Evolutionary conservation across 92 coral and sea anemone species (phyloP), one percentile per base, ranked within the genome.

Genomic region (Palythoa grandis): DNA sequence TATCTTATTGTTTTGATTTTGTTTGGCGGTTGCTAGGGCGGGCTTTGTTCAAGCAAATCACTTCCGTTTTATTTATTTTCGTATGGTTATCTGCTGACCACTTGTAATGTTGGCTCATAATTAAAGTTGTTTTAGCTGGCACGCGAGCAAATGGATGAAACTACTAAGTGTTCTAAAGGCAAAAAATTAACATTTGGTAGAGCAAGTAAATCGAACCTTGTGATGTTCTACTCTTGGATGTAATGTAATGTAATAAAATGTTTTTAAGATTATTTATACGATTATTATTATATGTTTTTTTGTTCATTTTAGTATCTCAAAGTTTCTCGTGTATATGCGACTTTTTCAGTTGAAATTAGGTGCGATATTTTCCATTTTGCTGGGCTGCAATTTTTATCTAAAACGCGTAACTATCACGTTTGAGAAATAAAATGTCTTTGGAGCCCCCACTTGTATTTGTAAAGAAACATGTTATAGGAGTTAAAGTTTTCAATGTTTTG

Each of bases 171-270:
- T 15, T 22, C 3, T 8, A 68, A 68, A 9, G 8, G 13, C 9
- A 68, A 68, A 35, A 68, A 68, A 5, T 17, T 61, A 19, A 61
- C 25, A 72, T 5, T 72, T 72, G 17, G 53, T 72, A 1, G 77
- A 72, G 54, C 20, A 70, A 70, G 48, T 70, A 47, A 72, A 72
- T 19, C 20, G 54, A 72, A 72, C 77, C 2, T 72, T 54, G 19
- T 0, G 53, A 1, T 72, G 77, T 72, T 72, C 24, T 13, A 72
- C 77, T 72, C 4, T 9, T 3, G 20, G 0, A 8, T 72, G 77
- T 19, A 35, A 38, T 72, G 52, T 53, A 38, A 2, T 38, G 77
- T 72, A 1, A 20, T 22, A 2, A 22, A 67, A 67, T 12, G 7
- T 1, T 22, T 20, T 20, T 12, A 67, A 23, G 6, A 15, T 22